Percentiles rank a stretch among this genome's conserved stretches.
Evolutionary conservation across 2,797 vertebrate species (phyloP).

Genomic region (Sarcoramphus papa): DNA sequence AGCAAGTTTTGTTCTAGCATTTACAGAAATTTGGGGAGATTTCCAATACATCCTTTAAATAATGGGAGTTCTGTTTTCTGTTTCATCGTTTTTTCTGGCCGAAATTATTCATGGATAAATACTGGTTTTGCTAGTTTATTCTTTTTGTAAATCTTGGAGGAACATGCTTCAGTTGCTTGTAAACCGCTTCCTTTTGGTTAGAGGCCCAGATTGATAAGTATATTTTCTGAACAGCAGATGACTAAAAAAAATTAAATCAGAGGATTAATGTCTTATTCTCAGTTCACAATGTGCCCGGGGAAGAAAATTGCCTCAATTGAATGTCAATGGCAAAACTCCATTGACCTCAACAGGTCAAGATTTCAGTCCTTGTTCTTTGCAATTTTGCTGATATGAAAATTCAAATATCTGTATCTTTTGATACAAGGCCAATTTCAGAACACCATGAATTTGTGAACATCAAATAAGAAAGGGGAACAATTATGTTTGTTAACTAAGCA

Average conservation of each 20-base stretch:
- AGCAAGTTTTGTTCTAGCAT: background rate
- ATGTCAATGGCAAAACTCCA: background rate
- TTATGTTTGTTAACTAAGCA: background rate
- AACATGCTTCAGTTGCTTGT: background rate
- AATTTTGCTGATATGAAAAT: background rate
- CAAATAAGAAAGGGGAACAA: background rate
- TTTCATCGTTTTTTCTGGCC: background rate
- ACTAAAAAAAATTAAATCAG: background rate
- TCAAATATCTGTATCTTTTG: background rate
- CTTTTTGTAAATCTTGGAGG: background rate
- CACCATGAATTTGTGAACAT: background rate
- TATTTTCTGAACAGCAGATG: background rate
- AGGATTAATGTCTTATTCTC: background rate
- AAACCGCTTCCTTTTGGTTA: background rate
- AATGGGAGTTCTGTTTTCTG: background rate
- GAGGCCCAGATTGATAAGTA: background rate
- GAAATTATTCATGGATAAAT: background rate
- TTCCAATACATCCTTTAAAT: background rate
- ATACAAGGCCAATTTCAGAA: background rate
- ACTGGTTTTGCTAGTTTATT: background rate
- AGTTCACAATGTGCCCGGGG: background rate
- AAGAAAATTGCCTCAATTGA: background rate
- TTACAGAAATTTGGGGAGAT: background rate
- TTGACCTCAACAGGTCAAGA: background rate
- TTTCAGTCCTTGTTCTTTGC: background rate